A percentile compares a stretch with the other conserved stretches of the same genome.
These are phyloP conservation scores for roundworm (Caenorhabditis elegans) DNA, from an alignment of 1,140 invertebrate species.

Conservation along the genomic window DNA sequence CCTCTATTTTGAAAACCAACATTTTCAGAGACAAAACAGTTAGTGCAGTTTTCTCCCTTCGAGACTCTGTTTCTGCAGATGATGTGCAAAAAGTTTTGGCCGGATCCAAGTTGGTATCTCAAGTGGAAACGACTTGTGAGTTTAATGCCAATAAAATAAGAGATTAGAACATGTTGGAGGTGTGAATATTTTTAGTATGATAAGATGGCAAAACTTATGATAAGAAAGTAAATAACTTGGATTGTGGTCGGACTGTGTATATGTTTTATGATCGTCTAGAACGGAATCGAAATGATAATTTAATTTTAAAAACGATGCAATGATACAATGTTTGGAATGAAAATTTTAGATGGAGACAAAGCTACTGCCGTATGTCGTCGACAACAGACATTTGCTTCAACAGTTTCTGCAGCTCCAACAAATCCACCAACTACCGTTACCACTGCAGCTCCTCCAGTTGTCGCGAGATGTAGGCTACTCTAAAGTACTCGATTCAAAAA, in stretches of 20 bases:
- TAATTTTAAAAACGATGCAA: background rate
- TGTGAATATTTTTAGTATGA: background rate
- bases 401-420: background rate
- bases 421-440: background rate
- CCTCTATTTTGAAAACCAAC: background rate
- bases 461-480: background rate
- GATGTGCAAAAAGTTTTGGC: background rate
- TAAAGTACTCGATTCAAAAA: too few relatives aligned
- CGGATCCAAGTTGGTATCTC: background rate
- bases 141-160: background rate
- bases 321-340: background rate
- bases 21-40: constrained; percentile 12
- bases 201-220: constrained; percentile 15
- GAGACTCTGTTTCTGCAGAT: background rate
- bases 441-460: background rate
- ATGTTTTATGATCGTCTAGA: background rate
- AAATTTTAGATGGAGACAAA: background rate
- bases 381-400: background rate
- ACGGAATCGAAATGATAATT: too few relatives aligned
- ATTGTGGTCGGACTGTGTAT: too few relatives aligned
- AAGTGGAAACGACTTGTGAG: background rate
- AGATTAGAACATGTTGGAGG: background rate
- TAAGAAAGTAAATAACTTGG: background rate
- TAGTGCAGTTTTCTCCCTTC: constrained; percentile 21
- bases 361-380: constrained; percentile 3